phyloP scores from a whole-genome alignment of 2,888 invertebrate species.

The Rhogogaster chlorosoma region DNA sequence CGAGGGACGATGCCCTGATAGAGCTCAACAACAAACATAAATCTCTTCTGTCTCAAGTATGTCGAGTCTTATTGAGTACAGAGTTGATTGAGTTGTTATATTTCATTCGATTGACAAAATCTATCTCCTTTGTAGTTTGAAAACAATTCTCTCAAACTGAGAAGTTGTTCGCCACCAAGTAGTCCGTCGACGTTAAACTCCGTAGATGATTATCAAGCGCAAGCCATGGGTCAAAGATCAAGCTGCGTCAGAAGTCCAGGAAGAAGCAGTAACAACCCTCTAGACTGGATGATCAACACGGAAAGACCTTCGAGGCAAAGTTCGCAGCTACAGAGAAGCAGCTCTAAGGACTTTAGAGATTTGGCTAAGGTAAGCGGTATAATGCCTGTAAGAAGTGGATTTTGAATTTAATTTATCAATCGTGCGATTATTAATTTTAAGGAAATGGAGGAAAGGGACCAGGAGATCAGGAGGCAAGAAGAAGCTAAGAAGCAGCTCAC shows the following conservation, averaged over 20 bases:
- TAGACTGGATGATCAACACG: constrained; percentile 67
- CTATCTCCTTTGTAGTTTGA: constrained; percentile 67
- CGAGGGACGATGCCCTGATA: constrained; percentile 77
- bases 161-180: constrained; percentile 66
- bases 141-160: constrained; percentile 66
- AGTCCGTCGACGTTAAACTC: constrained; percentile 67
- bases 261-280: constrained; percentile 60
- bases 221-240: constrained; percentile 62
- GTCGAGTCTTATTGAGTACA: not conserved
- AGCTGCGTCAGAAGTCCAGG: constrained; percentile 62
- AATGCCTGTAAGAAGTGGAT: not conserved
- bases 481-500: constrained; percentile 72
- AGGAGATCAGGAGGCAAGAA: constrained; percentile 68
- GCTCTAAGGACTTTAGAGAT: constrained; percentile 61
- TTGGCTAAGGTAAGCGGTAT: constrained; percentile 64
- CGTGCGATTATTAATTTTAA: constrained; percentile 53
- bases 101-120: not conserved
- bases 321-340: constrained; percentile 36
- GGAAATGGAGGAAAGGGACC: constrained; percentile 71
- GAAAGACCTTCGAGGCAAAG: constrained; percentile 60
- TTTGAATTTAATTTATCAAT: not conserved
- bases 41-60: constrained; percentile 71
- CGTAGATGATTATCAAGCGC: constrained; percentile 62
- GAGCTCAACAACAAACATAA: constrained; percentile 78
- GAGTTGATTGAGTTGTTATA: not conserved